Conservation (phyloP, 1,140 invertebrate species). For the Camponotus floridanus region DNA sequence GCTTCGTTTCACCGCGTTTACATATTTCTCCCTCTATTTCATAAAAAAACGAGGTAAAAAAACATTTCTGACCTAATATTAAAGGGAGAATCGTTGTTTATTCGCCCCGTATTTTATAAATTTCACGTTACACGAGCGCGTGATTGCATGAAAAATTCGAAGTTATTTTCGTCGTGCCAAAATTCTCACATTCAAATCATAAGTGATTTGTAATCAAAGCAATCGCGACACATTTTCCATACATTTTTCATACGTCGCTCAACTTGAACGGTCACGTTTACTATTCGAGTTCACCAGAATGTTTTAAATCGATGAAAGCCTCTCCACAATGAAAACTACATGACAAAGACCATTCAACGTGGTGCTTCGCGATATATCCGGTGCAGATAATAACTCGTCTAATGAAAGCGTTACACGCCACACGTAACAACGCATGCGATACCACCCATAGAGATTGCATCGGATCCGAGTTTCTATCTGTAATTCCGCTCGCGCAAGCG, state of each 20-base stretch:
- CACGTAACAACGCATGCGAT: constrained; percentile 35
- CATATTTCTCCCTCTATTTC: constrained; percentile 24
- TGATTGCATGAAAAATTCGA: constrained; percentile 38
- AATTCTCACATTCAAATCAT: constrained; percentile 40
- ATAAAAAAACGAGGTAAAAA: constrained; percentile 44
- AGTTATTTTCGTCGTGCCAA: constrained; percentile 13
- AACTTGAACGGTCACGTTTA: neutral
- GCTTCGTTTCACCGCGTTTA: constrained; percentile 58
- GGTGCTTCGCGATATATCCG: constrained; percentile 57
- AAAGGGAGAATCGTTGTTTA: constrained; percentile 46
- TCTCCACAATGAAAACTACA: constrained; percentile 42
- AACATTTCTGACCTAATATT: constrained; percentile 42
- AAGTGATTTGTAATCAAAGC: constrained; percentile 45
- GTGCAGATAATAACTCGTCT: constrained; percentile 56
- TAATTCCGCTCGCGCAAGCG: constrained; percentile 14
- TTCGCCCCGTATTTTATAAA: constrained; percentile 56
- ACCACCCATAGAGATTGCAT: constrained; percentile 30
- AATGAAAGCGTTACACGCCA: constrained; percentile 37
- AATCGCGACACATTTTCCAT: constrained; percentile 31
- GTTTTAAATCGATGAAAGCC: constrained; percentile 58
- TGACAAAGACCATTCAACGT: constrained; percentile 58
- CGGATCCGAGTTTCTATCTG: constrained; percentile 31
- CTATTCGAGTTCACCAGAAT: neutral
- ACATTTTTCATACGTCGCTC: constrained; percentile 12
- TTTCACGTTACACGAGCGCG: constrained; percentile 25